These are phyloP conservation scores for Oikopleura dioica DNA, from an alignment of 23 tunicate species.

Conservation along the genomic window DNA sequence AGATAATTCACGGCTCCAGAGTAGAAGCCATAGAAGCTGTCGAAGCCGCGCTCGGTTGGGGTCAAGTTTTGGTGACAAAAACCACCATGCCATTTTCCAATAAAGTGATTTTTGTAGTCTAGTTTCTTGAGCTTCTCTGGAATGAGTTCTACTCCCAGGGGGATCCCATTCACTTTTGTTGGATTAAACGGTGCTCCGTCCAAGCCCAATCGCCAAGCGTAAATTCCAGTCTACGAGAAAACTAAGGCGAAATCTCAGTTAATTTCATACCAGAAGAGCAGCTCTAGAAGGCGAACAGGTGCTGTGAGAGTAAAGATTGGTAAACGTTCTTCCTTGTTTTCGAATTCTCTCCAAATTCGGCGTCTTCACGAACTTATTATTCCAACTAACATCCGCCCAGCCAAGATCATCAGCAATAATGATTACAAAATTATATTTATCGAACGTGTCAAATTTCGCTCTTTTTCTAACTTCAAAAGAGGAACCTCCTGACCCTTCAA, in stretches of 20 bases:
- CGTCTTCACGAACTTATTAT: too few relatives aligned
- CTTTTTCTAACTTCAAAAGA: too few relatives aligned
- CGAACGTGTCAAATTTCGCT: too few relatives aligned
- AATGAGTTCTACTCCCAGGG: not conserved
- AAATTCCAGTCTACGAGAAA: slow-evolving; percentile 13
- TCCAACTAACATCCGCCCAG: too few relatives aligned
- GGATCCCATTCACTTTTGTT: not conserved
- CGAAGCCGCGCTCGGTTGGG: slow-evolving; percentile 17
- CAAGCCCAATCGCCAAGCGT: slow-evolving; percentile 8
- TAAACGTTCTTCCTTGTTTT: not conserved
- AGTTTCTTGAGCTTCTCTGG: not conserved
- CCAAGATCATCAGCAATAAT: too few relatives aligned
- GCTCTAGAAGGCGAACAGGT: slow-evolving; percentile 4
- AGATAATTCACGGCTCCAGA: slow-evolving; percentile 14
- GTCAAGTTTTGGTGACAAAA: not conserved
- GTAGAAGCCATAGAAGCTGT: slow-evolving; percentile 21
- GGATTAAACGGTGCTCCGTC: not conserved
- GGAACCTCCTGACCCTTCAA: too few relatives aligned
- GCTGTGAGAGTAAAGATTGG: not conserved
- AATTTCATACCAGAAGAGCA: too few relatives aligned
- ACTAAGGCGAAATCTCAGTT: too few relatives aligned
- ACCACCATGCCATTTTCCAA: slow-evolving; percentile 12
- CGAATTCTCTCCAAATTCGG: slow-evolving; percentile 1
- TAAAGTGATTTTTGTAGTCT: not conserved
- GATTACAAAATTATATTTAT: too few relatives aligned